Evolutionary conservation across 2,888 invertebrate genomes (phyloP), one percentile per base, ranked within the genome.

Genomic region (Drosophila borealis): DNA sequence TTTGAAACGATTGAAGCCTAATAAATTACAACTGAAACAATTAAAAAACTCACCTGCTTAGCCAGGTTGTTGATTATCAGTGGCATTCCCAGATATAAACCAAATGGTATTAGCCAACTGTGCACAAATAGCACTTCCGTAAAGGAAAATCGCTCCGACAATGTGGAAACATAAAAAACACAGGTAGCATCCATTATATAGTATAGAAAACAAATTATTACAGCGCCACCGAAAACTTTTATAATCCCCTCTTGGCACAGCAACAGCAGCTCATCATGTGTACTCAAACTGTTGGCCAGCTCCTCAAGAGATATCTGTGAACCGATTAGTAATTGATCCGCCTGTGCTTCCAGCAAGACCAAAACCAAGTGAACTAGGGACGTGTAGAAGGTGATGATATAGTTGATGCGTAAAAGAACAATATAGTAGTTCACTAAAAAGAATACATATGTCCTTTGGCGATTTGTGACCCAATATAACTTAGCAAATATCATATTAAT

Each of bases 301-400:
- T 46, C 8, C n/a, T 25, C 10, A 9, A 41, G 17, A 10, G 41
- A 41, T 17, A 4, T 41, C 4, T 17, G 17, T 4, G 41, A 4
- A 17, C 14, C 10, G 17, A 17, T 41, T 5, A 29, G 14, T n/a
- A 51, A 14, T 10, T 36, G 44, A 36, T 42, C n/a, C 5, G 60
- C 9, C n/a, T 45, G 53, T n/a, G 21, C 29, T 29, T 29, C 29
- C 29, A 29, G 29, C 29, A 29, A 29, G 29, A 29, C 29, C 29
- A 29, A 29, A 29, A 62, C 17, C 3, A 49, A 42, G 19, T 78
- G 41, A 1, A 74, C 42, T 5, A 78, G 34, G 8, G 57, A 48
- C 3, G 53, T 49, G 14, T 74, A 78, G n/a, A 21, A 21, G 2
- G 55, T 78, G 25, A 49, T 29, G 0, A 67, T 36, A 14, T 62